A percentile compares a stretch with the other conserved stretches of the same genome.
phyloP scores from a whole-genome alignment of 1,140 invertebrate species.

The Sitobion miscanthi region DNA sequence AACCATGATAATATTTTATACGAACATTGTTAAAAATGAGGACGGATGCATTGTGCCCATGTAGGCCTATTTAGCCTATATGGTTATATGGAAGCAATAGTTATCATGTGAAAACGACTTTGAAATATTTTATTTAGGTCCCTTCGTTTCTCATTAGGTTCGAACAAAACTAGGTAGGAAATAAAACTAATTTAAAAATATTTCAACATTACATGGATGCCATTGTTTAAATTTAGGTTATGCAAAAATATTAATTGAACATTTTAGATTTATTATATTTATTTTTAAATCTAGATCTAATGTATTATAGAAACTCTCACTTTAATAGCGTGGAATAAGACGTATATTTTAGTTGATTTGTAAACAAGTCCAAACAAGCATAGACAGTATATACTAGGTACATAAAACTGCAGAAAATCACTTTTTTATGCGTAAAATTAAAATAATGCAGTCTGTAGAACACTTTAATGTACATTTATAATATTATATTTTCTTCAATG shows the following conservation, averaged over 20 bases:
- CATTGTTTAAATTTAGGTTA: neutral
- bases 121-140: too few species aligned
- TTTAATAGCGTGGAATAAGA: neutral
- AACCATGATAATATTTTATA: neutral
- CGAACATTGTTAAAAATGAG: neutral
- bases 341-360: too few species aligned
- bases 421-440: too few species aligned
- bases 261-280: neutral
- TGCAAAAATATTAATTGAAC: neutral
- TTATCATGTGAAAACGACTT: neutral
- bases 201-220: neutral
- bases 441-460: too few species aligned
- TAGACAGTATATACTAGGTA: too few species aligned
- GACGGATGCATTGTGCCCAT: neutral
- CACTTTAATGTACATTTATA: too few species aligned
- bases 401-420: too few species aligned
- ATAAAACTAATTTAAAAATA: neutral
- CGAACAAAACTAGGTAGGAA: neutral
- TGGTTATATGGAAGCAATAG: neutral
- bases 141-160: neutral
- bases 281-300: neutral
- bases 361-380: too few species aligned
- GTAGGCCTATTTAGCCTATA: neutral
- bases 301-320: neutral
- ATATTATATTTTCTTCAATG: too few species aligned